Conservation (phyloP, 1,140 invertebrate genomes). For the Drosophila jambulina region DNA sequence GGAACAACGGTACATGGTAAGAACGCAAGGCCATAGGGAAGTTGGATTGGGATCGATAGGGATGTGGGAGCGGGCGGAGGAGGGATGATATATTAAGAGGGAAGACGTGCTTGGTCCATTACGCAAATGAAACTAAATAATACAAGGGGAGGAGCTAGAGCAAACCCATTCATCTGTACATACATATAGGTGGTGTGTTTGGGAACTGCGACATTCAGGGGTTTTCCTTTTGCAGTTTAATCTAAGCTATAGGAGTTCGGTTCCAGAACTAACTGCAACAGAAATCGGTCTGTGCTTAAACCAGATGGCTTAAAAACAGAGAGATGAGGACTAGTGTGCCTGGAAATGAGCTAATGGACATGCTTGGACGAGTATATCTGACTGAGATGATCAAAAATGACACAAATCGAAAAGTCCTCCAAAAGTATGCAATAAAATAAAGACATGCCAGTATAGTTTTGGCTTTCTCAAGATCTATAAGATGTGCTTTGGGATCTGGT, state of each 20-base stretch:
- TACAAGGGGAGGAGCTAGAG: not conserved
- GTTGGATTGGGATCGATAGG: slow-evolving; percentile 15
- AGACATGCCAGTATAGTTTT: not conserved
- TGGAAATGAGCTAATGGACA: not conserved
- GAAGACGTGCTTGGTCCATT: slow-evolving; percentile 5
- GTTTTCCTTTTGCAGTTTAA: not conserved
- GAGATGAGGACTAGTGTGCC: not conserved
- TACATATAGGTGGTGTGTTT: not conserved
- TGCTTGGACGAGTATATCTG: not conserved
- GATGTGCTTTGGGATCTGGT: no score
- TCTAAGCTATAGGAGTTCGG: not conserved
- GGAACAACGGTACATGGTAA: slow-evolving; percentile 85
- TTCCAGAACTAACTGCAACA: slow-evolving; percentile 1
- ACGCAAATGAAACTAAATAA: not conserved
- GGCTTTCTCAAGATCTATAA: not conserved
- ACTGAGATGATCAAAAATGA: not conserved
- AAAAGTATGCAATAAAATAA: not conserved
- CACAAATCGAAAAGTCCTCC: no score
- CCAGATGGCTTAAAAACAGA: not conserved
- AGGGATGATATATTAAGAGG: not conserved
- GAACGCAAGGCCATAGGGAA: slow-evolving; percentile 65
- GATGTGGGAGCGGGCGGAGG: not conserved
- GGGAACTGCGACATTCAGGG: not conserved
- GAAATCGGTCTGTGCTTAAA: not conserved
- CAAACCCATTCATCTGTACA: not conserved